Conservation (phyloP, 1,140 invertebrate genomes). For the Saccostrea echinata region DNA sequence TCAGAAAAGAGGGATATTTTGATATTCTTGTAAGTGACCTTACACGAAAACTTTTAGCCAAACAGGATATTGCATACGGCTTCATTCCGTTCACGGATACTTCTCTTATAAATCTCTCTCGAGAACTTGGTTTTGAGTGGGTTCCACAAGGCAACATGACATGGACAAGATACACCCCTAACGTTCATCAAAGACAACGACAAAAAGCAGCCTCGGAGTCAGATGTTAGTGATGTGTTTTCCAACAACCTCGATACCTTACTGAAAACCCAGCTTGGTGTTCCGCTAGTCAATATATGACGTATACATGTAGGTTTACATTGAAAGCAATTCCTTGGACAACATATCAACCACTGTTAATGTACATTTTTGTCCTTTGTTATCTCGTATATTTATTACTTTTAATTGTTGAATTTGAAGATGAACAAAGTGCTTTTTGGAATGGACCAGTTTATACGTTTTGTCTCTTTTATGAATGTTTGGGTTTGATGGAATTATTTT, state of each 20-base stretch:
- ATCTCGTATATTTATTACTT: not conserved
- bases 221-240: not conserved
- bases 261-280: not conserved
- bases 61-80: conserved; percentile 64
- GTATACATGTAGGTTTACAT: not conserved
- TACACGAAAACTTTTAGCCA: conserved; percentile 64
- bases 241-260: not conserved
- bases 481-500: not conserved
- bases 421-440: conserved; percentile 6
- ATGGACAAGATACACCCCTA: conserved; percentile 64
- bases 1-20: conserved; percentile 63
- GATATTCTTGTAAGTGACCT: conserved; percentile 66
- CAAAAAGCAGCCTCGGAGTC: not conserved
- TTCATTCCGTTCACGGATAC: conserved; percentile 66
- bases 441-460: not conserved
- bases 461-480: not conserved
- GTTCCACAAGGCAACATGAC: conserved; percentile 72
- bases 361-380: not conserved
- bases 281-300: conserved; percentile 15
- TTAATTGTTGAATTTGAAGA: not conserved
- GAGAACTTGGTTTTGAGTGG: conserved; percentile 68
- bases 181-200: not conserved
- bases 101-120: conserved; percentile 60
- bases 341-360: not conserved
- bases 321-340: not conserved